Base-by-base conservation (phyloP, 2,888 invertebrate species). In the Drosophila multiciliata region DNA sequence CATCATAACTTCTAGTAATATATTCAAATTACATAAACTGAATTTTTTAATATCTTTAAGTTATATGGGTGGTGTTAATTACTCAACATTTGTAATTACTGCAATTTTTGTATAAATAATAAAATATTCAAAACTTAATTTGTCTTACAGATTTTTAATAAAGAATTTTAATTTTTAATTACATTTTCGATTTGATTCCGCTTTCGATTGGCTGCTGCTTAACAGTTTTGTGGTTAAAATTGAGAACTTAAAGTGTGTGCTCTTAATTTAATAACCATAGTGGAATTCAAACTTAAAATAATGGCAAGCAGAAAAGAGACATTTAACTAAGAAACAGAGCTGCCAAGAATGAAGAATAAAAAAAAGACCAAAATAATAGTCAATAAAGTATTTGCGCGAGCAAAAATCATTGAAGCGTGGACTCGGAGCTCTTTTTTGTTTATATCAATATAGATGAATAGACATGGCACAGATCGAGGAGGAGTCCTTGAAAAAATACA, bases 331-430 rank as follows among this genome's bases (percentile, higher is more conserved):
- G 26, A 23, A 45, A n/a, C 45, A 54, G 52, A 52, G 53, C 26
- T 48, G 40, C 69, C 38, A 42, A 64, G 26, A 42, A 20, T 38
- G 49, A 48, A 68, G 20, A 45, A 45, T 15, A 83, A 74, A 73
- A 59, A 69, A 64, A 59, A 50, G 42, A 52, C 45, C 74, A 68
- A 79, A 87, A 85, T 78, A 85, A 89, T 82, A 83, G 86, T 86
- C 90, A 87, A 87, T 87, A 87, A 87, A 87, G 83, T 90, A 86
- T 86, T 89, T 87, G 82, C 73, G 79, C 75, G 66, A 80, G 63
- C 80, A 84, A 73, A 83, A 89, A 75, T 78, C 80, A 64, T 66
- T 83, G 61, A 82, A 80, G 89, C 88, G 77, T 75, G 72, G 64
- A 78, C 79, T 67, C 53, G 53, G 65, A 62, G 69, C 73, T 66